These are phyloP conservation scores for Meles meles DNA, from an alignment of 2,113 vertebrate genomes.

Conservation along the genomic window DNA sequence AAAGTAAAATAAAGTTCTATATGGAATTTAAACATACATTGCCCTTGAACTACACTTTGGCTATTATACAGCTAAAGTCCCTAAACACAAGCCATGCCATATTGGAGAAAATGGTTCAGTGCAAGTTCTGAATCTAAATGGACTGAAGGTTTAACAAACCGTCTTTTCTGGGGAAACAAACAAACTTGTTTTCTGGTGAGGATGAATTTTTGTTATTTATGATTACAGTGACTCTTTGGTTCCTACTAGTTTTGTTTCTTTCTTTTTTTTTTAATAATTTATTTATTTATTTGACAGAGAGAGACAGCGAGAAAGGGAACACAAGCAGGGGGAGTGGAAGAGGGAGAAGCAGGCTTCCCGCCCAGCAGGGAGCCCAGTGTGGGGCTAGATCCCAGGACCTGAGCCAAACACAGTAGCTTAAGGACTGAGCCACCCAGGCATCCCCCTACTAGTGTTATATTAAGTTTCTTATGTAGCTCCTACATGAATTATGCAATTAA, in stretches of 20 bases:
- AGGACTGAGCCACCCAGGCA: too few relatives aligned
- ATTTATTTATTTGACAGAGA: too few relatives aligned
- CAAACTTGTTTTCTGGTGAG: not conserved
- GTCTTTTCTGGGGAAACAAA: too few relatives aligned
- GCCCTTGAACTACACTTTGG: not conserved
- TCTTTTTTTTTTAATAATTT: too few relatives aligned
- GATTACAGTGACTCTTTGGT: not conserved
- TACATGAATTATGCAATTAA: not conserved
- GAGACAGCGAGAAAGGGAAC: too few relatives aligned
- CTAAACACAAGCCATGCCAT: not conserved
- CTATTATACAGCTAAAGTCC: not conserved
- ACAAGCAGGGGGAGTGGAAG: too few relatives aligned
- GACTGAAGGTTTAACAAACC: not conserved
- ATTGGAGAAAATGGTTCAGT: not conserved
- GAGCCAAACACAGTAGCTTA: too few relatives aligned
- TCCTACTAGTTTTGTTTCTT: not conserved
- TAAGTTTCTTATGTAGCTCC: not conserved
- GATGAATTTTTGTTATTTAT: not conserved
- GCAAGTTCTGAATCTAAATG: not conserved
- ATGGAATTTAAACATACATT: not conserved
- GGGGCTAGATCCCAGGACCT: too few relatives aligned
- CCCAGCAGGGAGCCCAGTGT: too few relatives aligned
- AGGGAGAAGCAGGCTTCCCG: too few relatives aligned
- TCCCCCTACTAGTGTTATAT: not conserved
- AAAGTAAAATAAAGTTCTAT: not conserved